Base-by-base conservation (phyloP, 2,113 vertebrate genomes). In the Hepsetus odoe region DNA sequence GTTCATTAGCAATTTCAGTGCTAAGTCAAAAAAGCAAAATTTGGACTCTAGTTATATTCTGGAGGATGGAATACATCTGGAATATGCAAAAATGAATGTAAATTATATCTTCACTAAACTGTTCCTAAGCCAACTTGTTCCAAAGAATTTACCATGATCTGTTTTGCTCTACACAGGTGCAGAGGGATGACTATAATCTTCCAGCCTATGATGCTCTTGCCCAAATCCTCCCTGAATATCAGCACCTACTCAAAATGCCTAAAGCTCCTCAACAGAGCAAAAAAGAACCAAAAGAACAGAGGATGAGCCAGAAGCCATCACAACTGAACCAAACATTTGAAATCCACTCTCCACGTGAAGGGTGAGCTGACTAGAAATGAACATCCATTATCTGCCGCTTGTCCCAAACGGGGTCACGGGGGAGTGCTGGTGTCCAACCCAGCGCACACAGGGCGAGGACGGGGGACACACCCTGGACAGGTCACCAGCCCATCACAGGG, bases 131-230 rank as follows among this genome's bases (percentile, higher is more conserved):
- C 86, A 32, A 7, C 5, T 51, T 38, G 53, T 24, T 74, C 11
- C 9, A 40, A 20, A 42, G 35, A 55, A 30, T 80, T 56, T 33
- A n/a, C 9, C 16, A 22, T 42, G 6, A 13, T 68, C 0, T 74
- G 2, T 80, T 20, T 68, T 74, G 30, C 80, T 61, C 5, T 78
- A 5, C 42, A 13, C 82, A 89, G 79, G 58, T 87, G 22, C 85
- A 85, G 35, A 81, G 24, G 30, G 79, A 85, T 24, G 14, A 35
- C 12, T 86, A 75, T 69, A 66, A 72, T 56, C 85, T 93, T 3
- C 92, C 92, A 0, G 67, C 89, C 24, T 83, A 84, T 42, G 84
- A 93, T 72, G 91, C 92, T 12, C 67, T 93, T 55, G 83, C 86
- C 24, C 67, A 86, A 72, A 90, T 93, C 30, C 84, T 93, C 10